phyloP scores from a whole-genome alignment of 1,140 invertebrate species.

The Drosophila bifasciata region DNA sequence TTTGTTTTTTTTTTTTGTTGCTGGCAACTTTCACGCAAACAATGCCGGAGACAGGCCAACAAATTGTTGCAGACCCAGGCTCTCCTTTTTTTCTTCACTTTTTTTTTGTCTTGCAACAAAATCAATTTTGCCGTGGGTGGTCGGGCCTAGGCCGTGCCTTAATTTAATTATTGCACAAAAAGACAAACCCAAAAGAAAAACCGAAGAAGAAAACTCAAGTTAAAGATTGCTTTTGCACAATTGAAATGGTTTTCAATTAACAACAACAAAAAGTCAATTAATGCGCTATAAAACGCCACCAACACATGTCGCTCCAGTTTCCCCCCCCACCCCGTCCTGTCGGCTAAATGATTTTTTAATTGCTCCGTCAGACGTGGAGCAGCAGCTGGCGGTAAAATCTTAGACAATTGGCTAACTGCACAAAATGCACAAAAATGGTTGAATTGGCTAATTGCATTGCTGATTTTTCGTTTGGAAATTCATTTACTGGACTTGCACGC shows the following conservation, averaged over 20 bases:
- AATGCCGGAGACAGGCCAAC: constrained; percentile 50
- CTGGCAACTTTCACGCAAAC: constrained; percentile 62
- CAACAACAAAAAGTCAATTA: constrained; percentile 70
- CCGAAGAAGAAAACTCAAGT: not conserved
- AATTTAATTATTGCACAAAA: constrained; percentile 59
- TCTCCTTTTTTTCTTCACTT: constrained; percentile 15
- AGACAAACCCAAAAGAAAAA: constrained; percentile 7
- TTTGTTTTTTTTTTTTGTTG: constrained; percentile 2
- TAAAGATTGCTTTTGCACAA: constrained; percentile 41
- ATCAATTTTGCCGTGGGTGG: constrained; percentile 25
- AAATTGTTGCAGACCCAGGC: constrained; percentile 64
- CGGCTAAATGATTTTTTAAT: constrained; percentile 58
- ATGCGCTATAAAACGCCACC: constrained; percentile 39
- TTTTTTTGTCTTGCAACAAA: constrained; percentile 6
- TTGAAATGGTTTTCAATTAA: constrained; percentile 70
- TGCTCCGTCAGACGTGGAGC: constrained; percentile 38
- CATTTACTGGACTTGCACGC: constrained; percentile 14
- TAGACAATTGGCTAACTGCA: constrained; percentile 31
- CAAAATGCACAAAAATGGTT: constrained; percentile 31
- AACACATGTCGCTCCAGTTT: constrained; percentile 48
- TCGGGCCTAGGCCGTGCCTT: constrained; percentile 37
- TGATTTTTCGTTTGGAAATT: constrained; percentile 24
- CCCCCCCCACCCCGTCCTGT: not conserved
- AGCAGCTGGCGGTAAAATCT: constrained; percentile 32
- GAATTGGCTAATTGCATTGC: constrained; percentile 52